Conservation (phyloP, 2,888 invertebrate species). For the Synergus laeviventris region DNA sequence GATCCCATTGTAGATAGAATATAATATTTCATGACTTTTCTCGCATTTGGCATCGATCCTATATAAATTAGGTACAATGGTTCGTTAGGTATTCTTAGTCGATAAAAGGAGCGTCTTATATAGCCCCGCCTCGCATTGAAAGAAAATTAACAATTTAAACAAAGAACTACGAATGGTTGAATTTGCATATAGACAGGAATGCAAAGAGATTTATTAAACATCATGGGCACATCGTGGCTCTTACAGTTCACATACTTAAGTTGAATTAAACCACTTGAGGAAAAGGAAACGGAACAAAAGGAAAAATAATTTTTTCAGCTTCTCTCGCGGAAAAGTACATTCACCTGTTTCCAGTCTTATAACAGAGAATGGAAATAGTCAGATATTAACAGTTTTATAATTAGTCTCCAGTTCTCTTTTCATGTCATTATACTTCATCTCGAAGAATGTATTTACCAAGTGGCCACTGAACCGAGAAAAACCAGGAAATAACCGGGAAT, state of each 20-base stretch:
- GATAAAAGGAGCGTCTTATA: slow-evolving; percentile 22
- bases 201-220: slow-evolving; percentile 32
- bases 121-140: neutral
- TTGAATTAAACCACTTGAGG: slow-evolving; percentile 30
- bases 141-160: slow-evolving; percentile 38
- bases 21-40: slow-evolving; percentile 17
- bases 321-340: slow-evolving; percentile 30
- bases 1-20: slow-evolving; percentile 22
- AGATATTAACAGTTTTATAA: slow-evolving; percentile 27
- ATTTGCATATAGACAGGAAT: slow-evolving; percentile 21
- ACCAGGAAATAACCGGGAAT: neutral
- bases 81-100: slow-evolving; percentile 36
- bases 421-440: slow-evolving; percentile 19
- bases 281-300: slow-evolving; percentile 32
- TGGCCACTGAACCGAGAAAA: neutral
- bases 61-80: slow-evolving; percentile 37
- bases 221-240: slow-evolving; percentile 9
- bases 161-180: slow-evolving; percentile 7
- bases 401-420: slow-evolving; percentile 7
- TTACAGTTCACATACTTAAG: slow-evolving; percentile 5
- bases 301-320: slow-evolving; percentile 31
- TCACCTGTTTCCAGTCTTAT: slow-evolving; percentile 26
- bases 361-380: slow-evolving; percentile 34
- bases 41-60: slow-evolving; percentile 12
- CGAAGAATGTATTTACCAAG: neutral